Evolutionary conservation across 1,140 invertebrate species (phyloP).

Genomic region (Elymnias hypermnestra): DNA sequence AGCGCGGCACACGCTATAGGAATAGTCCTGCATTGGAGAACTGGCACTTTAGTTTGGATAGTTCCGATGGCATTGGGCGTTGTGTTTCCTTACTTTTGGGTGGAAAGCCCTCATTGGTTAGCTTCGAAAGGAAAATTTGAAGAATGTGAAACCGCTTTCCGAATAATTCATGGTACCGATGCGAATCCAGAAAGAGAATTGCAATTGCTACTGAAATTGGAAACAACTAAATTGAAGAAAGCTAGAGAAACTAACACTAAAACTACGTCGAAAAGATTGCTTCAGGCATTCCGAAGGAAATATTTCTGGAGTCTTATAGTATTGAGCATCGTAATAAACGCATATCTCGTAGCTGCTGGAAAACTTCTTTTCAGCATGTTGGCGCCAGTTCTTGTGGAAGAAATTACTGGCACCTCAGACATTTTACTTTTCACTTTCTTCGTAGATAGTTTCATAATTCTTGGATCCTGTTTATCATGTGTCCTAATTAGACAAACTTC

Average conservation of each 20-base stretch:
- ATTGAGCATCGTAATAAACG: conserved; percentile 3
- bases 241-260: neutral
- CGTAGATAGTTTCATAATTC: conserved; percentile 13
- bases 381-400: conserved; percentile 15
- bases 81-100: too few relatives aligned
- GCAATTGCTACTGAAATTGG: conserved; percentile 2
- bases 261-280: neutral
- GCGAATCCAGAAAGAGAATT: conserved; percentile 15
- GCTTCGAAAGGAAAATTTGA: too few relatives aligned
- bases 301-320: conserved; percentile 20
- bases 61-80: conserved; percentile 11
- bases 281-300: conserved; percentile 2
- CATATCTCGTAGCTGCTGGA: conserved; percentile 9
- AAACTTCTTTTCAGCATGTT: conserved; percentile 9
- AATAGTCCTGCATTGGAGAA: conserved; percentile 25
- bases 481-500: conserved; percentile 6
- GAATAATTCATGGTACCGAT: conserved; percentile 1
- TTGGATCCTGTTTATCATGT: conserved; percentile 7
- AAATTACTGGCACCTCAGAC: conserved; percentile 14
- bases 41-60: conserved; percentile 20
- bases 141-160: conserved; percentile 10
- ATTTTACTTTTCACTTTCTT: conserved; percentile 10
- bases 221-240: conserved; percentile 1
- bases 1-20: conserved; percentile 19
- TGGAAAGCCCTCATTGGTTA: too few relatives aligned